phyloP scores from a whole-genome alignment of 1,140 invertebrate species.

The Geopemphigus sp. region DNA sequence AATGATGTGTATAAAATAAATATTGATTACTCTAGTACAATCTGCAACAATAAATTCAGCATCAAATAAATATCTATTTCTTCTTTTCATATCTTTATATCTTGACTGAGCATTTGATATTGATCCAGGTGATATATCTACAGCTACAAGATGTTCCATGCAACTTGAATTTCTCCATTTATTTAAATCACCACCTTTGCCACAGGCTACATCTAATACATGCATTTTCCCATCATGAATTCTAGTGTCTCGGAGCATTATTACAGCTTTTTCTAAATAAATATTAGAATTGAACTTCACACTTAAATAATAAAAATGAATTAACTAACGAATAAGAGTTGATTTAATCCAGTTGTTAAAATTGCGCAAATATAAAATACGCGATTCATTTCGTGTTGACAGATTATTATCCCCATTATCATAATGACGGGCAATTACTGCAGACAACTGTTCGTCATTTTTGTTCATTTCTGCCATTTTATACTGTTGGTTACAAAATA shows the following conservation, averaged over 20 bases:
- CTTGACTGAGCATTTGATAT: conserved; percentile 79
- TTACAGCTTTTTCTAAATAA: conserved; percentile 63
- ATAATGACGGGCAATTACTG: conserved; percentile 86
- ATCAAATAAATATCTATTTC: conserved; percentile 56
- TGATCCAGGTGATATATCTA: conserved; percentile 90
- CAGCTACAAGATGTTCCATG: conserved; percentile 85
- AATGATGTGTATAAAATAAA: conserved; percentile 54
- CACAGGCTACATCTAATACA: conserved; percentile 77
- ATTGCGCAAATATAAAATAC: conserved; percentile 90
- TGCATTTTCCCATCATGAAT: conserved; percentile 62
- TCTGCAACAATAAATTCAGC: conserved; percentile 91
- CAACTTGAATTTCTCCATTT: conserved; percentile 85
- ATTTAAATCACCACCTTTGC: conserved; percentile 94
- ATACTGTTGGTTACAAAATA: background rate
- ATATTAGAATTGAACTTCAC: background rate
- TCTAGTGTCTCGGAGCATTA: conserved; percentile 63
- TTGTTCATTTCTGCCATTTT: conserved; percentile 29
- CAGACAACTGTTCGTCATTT: conserved; percentile 50
- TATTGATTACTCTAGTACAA: conserved; percentile 71
- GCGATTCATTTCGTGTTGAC: conserved; percentile 74
- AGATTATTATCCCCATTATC: conserved; percentile 76
- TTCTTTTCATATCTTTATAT: conserved; percentile 63
- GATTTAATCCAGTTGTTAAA: conserved; percentile 99
- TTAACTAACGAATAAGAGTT: conserved; percentile 77
- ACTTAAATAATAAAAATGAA: background rate